These are phyloP conservation scores for Chrysocyon brachyurus DNA, from an alignment of 2,797 vertebrate species.

Conservation along the genomic window DNA sequence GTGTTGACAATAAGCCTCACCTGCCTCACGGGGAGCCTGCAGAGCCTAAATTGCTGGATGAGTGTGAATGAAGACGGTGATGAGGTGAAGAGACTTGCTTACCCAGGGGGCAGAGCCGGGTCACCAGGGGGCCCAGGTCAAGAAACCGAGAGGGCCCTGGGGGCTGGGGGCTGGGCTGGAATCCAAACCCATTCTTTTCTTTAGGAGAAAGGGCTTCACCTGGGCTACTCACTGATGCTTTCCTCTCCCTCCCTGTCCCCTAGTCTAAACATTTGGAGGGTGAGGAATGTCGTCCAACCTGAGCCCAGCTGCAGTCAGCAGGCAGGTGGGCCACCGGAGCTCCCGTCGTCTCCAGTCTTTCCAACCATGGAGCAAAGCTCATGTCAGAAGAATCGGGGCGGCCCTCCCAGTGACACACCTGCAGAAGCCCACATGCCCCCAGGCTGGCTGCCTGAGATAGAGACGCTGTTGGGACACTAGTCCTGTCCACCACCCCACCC, in stretches of 20 bases:
- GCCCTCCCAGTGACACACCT: not conserved
- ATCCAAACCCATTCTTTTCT: conserved; percentile 33
- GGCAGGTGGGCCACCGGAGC: not conserved
- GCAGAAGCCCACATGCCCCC: not conserved
- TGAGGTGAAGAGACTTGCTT: conserved; percentile 47
- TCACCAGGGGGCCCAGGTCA: conserved; percentile 46
- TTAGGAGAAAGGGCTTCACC: not conserved
- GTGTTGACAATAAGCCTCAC: conserved; percentile 76
- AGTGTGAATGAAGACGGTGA: conserved; percentile 66
- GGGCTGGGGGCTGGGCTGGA: not conserved
- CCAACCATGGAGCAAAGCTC: not conserved
- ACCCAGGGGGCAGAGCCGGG: conserved; percentile 67
- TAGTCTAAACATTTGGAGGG: not conserved
- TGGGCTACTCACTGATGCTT: not conserved
- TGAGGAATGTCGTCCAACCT: not conserved
- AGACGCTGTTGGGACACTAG: accelerated
- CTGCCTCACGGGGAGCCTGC: conserved; percentile 37
- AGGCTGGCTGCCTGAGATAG: not conserved
- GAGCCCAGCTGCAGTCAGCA: not conserved
- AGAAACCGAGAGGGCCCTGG: conserved; percentile 70
- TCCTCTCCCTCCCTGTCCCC: accelerated
- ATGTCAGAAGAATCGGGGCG: not conserved
- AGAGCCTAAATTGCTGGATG: conserved; percentile 39
- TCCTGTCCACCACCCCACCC: accelerated
- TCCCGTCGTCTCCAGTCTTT: not conserved